Evolutionary conservation across 1,140 invertebrate genomes (phyloP).

Genomic region (Acromyrmex echinatior): DNA sequence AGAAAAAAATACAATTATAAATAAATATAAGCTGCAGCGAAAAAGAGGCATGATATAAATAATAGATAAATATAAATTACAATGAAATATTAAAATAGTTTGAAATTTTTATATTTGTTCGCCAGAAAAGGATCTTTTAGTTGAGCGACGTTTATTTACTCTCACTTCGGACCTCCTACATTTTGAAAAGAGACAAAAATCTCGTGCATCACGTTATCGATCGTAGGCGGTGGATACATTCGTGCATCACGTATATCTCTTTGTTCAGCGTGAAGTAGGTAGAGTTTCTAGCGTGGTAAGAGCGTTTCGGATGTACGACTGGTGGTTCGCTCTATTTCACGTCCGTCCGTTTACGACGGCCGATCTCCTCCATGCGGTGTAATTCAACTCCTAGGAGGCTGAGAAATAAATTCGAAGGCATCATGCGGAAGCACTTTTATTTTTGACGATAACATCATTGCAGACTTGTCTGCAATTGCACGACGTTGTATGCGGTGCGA

Average conservation of each 20-base stretch:
- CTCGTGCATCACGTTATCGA: slow-evolving; percentile 14
- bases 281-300: slow-evolving; percentile 45
- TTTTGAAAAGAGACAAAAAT: slow-evolving; percentile 25
- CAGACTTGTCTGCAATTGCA: not conserved
- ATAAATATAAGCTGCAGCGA: not conserved
- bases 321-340: slow-evolving; percentile 50
- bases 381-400: slow-evolving; percentile 3
- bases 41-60: not conserved
- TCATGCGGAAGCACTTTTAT: slow-evolving; percentile 3
- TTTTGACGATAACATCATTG: not conserved
- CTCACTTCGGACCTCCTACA: not conserved
- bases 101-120: not conserved
- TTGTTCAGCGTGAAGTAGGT: slow-evolving; percentile 23
- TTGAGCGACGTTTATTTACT: not conserved
- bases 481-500: not conserved
- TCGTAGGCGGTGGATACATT: not conserved
- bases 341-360: slow-evolving; percentile 29
- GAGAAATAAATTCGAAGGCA: slow-evolving; percentile 7
- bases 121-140: not conserved
- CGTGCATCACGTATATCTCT: slow-evolving; percentile 28
- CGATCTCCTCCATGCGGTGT: slow-evolving; percentile 8
- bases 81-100: not conserved
- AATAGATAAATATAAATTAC: not conserved
- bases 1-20: no score
- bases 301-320: slow-evolving; percentile 55